Base-by-base conservation (phyloP, 2,888 invertebrate genomes). In the Hyposoter didymator region DNA sequence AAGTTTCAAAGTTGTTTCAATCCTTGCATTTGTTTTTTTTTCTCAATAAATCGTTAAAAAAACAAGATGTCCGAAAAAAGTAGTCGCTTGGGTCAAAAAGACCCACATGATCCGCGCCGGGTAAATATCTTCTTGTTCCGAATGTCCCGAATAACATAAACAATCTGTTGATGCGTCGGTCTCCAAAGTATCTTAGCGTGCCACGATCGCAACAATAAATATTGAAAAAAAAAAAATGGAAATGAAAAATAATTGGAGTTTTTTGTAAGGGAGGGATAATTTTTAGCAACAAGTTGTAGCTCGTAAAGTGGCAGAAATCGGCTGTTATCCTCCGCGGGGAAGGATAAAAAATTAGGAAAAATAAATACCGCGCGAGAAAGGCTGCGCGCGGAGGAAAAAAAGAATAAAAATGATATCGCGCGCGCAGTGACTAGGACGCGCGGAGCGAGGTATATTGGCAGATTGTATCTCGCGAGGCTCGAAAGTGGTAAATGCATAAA, bases 401-500 rank as follows among this genome's bases (percentile, higher is more conserved):
- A 39, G 2, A 55, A 52, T 55, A 22, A 28, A 32, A 32, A 39
- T 47, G 39, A 47, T 28, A 49, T 43, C 28, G 28, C n/a, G n/a
- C n/a, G n/a, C n/a, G n/a, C 22, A 22, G 55, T n/a, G 32, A 55
- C 55, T 28, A 17, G 39, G 45, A 72, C 62, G n/a, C n/a, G n/a
- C n/a, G 19, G 39, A 47, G n/a, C 62, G 35, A 35, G 35, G 32
- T 66, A 22, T 55, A 80, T 80, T 62, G n/a, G 64, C 59, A 76
- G 81, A 81, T 84, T 47, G 67, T 67, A 84, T 84, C 81, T 84
- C 81, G 76, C 59, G n/a, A 28, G 17, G 43, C 73, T 73, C 67
- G 62, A 84, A 78, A 78, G 73, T 84, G 81, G 73, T 52, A 74
- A 80, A 84, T 73, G 84, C 69, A 69, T 78, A 78, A 78, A 81